phyloP scores from a whole-genome alignment of 2,888 invertebrate genomes.

The Ypsolopha sequella region DNA sequence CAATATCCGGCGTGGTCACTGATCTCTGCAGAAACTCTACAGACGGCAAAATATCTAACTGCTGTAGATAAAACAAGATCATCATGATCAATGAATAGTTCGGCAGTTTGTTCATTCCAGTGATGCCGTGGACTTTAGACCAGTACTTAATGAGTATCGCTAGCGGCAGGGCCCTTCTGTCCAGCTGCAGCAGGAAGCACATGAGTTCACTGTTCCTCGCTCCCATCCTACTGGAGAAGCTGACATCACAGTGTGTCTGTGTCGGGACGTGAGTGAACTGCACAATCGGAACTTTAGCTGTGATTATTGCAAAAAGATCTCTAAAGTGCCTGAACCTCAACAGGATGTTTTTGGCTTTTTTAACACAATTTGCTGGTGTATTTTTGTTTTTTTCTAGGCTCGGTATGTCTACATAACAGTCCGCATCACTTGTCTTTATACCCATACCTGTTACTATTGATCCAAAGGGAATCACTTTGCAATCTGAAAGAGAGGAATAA shows the following conservation, averaged over 20 bases:
- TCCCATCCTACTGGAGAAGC: constrained; percentile 75
- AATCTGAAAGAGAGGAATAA: constrained; percentile 11
- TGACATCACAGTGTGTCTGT: constrained; percentile 76
- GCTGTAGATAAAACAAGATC: constrained; percentile 79
- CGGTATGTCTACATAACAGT: constrained; percentile 71
- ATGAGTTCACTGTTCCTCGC: constrained; percentile 77
- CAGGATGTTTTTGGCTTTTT: constrained; percentile 39
- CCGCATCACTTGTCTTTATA: constrained; percentile 79
- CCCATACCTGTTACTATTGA: constrained; percentile 80
- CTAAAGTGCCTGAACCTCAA: constrained; percentile 43
- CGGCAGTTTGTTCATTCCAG: constrained; percentile 68
- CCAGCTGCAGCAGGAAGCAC: constrained; percentile 63
- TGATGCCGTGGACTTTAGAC: constrained; percentile 73
- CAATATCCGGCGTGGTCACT: constrained; percentile 18
- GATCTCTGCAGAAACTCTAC: constrained; percentile 53
- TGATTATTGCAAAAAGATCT: constrained; percentile 71
- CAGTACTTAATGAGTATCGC: constrained; percentile 81
- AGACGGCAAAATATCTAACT: constrained; percentile 67
- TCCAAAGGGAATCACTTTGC: constrained; percentile 73
- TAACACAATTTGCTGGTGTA: neutral
- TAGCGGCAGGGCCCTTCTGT: constrained; percentile 67
- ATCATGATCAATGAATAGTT: constrained; percentile 78
- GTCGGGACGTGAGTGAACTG: constrained; percentile 76
- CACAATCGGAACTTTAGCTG: constrained; percentile 82
- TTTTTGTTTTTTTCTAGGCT: neutral